Evolutionary conservation across 2,113 vertebrate genomes (phyloP), one percentile per base, ranked within the genome.

Genomic region (Enhydra lutris): DNA sequence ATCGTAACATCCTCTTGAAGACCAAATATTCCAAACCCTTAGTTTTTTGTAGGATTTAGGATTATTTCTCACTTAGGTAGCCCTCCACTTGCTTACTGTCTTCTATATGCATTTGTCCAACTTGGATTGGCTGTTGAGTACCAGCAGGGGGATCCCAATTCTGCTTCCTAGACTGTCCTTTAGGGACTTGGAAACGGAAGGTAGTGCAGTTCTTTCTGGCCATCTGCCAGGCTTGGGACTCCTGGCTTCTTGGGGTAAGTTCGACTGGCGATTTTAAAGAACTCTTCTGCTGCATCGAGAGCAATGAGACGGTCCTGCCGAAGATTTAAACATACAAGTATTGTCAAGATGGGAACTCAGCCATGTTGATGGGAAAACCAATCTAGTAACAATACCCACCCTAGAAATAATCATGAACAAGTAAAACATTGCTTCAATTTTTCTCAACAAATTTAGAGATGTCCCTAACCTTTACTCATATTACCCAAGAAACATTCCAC

Each of bases 281-380:
- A 99, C 61, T 99, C 99, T 6, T 99, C 99, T 0, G 99, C 99
- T 1, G 99, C 99, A 39, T 99, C 99, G 26, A 99, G 99, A 45
- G 99, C 99, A 88, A 99, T 99, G 79, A 99, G 99, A 29, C 99
- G 99, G 88, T 99, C 99, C 99, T 99, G 98, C 67, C 52, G 82
- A 97, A 83, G 47, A 39, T 84, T 76, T 59, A 83, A 50, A 87
- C 96, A 0, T 0, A 83, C 26, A 79, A 79, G 3, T 7, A 8
- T 11, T 69, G 42, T 73, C 42, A 89, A 69, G 79, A 83, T 65
- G n/a, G 67, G 42, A 89, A 92, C 9, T 2, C 81, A 86, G 52
- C 6, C 42, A 50, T 3, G 2, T 18, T 0, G 0, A 81, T 13
- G 26, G 69, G 26, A 96, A 95, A 90, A 85, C 15, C 69, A 91